Evolutionary conservation across 2,797 vertebrate genomes (phyloP).

Genomic region (Botia almorhae): DNA sequence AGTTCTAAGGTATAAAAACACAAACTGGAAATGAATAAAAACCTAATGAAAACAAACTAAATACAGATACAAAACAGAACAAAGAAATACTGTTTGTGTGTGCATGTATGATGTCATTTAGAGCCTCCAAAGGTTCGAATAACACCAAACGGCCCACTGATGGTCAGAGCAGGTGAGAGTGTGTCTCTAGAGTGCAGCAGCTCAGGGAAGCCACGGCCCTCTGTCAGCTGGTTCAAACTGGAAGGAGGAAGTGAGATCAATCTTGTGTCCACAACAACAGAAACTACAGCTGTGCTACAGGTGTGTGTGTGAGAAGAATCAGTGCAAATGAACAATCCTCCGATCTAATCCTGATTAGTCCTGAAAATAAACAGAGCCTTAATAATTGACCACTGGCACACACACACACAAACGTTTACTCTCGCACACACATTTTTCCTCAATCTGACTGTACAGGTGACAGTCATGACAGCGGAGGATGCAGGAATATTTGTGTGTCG

Average conservation of each 20-base stretch:
- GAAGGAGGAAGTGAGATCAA: conserved; percentile 76
- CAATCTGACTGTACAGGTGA: conserved; percentile 75
- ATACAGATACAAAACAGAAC: too few species aligned
- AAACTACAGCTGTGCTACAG: conserved; percentile 80
- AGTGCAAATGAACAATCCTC: neutral
- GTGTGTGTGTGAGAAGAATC: conserved; percentile 60
- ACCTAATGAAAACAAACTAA: too few species aligned
- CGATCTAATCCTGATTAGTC: too few species aligned
- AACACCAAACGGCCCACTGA: conserved; percentile 81
- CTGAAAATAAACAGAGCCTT: too few species aligned
- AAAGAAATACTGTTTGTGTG: neutral
- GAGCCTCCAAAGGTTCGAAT: conserved; percentile 84
- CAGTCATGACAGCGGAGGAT: conserved; percentile 76
- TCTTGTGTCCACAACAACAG: conserved; percentile 74
- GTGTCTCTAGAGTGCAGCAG: conserved; percentile 85
- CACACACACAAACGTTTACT: too few species aligned
- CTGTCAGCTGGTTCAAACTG: conserved; percentile 84
- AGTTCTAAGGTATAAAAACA: too few species aligned
- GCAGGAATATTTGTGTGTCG: conserved; percentile 86
- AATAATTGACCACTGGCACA: too few species aligned
- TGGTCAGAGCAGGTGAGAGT: conserved; percentile 79
- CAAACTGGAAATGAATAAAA: too few species aligned
- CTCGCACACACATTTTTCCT: neutral
- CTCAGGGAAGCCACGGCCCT: conserved; percentile 82
- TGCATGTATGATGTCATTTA: conserved; percentile 58